Evolutionary conservation across 2,113 vertebrate species (phyloP).

Genomic region (Melanocharis versteri): DNA sequence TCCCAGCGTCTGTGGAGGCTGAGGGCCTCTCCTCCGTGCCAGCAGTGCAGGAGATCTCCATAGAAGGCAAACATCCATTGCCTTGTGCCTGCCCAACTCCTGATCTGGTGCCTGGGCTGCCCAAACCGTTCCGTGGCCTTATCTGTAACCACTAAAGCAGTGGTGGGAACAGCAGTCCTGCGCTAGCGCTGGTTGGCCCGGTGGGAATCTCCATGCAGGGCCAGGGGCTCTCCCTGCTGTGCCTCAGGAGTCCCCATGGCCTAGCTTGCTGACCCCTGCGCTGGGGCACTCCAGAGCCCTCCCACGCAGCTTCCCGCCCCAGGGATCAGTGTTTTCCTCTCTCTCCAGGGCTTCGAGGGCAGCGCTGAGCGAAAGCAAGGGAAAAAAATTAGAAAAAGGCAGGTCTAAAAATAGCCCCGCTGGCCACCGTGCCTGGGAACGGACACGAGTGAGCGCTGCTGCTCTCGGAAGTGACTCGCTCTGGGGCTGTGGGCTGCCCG

Average conservation of each 20-base stretch:
- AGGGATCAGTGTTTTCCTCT: background rate
- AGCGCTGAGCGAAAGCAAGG: background rate
- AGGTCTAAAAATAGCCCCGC: background rate
- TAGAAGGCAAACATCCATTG: background rate
- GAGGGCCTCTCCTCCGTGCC: background rate
- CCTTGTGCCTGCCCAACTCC: background rate
- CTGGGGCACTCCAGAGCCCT: background rate
- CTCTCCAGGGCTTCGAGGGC: background rate
- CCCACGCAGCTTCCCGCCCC: background rate
- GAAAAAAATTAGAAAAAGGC: background rate
- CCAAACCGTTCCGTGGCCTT: accelerated
- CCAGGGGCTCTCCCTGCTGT: background rate
- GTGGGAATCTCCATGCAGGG: accelerated
- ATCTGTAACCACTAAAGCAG: background rate
- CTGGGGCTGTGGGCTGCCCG: background rate
- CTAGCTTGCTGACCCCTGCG: accelerated
- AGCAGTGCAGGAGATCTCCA: background rate
- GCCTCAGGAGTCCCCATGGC: background rate
- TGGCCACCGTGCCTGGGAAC: slow-evolving; percentile 3
- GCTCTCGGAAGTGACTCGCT: background rate
- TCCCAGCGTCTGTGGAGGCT: background rate
- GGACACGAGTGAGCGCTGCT: accelerated
- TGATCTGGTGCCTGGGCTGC: background rate
- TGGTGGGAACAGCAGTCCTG: accelerated
- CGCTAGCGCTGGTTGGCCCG: accelerated